Evolutionary conservation across 2,797 vertebrate species (phyloP), one percentile per base, ranked within the genome.

Genomic region (Ataeniobius toweri): DNA sequence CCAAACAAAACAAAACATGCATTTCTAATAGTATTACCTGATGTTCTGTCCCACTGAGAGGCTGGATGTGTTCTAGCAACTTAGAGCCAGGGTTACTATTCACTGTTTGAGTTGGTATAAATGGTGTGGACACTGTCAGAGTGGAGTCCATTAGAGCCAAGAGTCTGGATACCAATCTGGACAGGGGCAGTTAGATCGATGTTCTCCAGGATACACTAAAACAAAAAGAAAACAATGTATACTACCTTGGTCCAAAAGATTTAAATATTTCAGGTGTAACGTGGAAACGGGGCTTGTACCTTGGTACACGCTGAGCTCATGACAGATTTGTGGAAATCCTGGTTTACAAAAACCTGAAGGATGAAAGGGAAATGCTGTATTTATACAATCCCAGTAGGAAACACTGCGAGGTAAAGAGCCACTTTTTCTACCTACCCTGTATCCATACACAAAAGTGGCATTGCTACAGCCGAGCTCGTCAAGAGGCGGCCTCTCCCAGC

Each of bases 391-490:
- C 20, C 67, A 44, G 7, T 20, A 6, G 46, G 26, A 20, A 5
- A 50, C n/a, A 58, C 13, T 12, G 50, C 39, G 6, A 26, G n/a
- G 24, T 26, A 56, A 31, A 39, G 48, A 16, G 18, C 0, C 4
- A 22, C 77, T n/a, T 6, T 36, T 18, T 74, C 24, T 58, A 55
- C 90, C 6, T 91, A 96, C 95, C 92, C 94, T 92, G 77, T 94
- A 95, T 80, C 95, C 94, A 24, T 93, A 92, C 83, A 93, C 89
- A 82, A 92, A 95, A 6, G 86, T 92, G 81, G 89, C 91, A 14
- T 90, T 95, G 67, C 94, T 96, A 84, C 90, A 94, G 89, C 92
- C 93, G 78, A 94, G 88, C 73, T 95, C 93, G 69, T 94, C 92
- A 0, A 94, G 91, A 0, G 82, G 69, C 0, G 95, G 94, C 77